Percentiles rank a stretch among this genome's conserved stretches.
phyloP scores from a whole-genome alignment of 1,140 invertebrate species.

The Drosophila paulistorum region DNA sequence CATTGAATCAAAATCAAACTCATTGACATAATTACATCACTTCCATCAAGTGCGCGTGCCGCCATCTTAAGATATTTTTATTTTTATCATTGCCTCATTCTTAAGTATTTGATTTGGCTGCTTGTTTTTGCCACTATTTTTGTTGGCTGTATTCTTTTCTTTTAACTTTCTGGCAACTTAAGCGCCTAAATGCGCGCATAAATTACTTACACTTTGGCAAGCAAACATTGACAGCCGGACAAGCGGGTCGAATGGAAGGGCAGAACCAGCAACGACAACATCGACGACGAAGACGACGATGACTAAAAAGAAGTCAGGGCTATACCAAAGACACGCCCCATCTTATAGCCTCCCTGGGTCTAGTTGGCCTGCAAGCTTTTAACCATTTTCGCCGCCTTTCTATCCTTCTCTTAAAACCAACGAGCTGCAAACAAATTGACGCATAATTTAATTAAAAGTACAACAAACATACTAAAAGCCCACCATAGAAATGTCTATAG shows the following conservation, averaged over 20 bases:
- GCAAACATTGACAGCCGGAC: constrained; percentile 73
- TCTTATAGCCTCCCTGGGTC: background rate
- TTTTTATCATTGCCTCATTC: constrained; percentile 4
- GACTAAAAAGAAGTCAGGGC: constrained; percentile 22
- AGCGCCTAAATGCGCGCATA: constrained; percentile 76
- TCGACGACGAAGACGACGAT: background rate
- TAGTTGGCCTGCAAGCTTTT: background rate
- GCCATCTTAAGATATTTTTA: constrained; percentile 8
- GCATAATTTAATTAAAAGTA: constrained; percentile 80
- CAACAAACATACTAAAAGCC: constrained; percentile 38
- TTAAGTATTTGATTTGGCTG: background rate
- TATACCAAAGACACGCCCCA: constrained; percentile 35
- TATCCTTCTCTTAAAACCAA: constrained; percentile 40
- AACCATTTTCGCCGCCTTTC: background rate
- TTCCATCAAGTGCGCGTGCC: background rate
- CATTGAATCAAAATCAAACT: constrained; percentile 3
- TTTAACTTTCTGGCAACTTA: constrained; percentile 69
- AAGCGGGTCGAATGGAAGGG: background rate
- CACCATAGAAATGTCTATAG: background rate
- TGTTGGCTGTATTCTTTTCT: background rate
- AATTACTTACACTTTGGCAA: constrained; percentile 79
- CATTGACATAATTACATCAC: constrained; percentile 13
- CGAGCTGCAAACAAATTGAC: constrained; percentile 76
- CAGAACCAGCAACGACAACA: too few species aligned
- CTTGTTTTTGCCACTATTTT: background rate